Evolutionary conservation across 2,113 vertebrate genomes (phyloP), one percentile per base, ranked within the genome.

Genomic region (Psilopogon haemacephalus): DNA sequence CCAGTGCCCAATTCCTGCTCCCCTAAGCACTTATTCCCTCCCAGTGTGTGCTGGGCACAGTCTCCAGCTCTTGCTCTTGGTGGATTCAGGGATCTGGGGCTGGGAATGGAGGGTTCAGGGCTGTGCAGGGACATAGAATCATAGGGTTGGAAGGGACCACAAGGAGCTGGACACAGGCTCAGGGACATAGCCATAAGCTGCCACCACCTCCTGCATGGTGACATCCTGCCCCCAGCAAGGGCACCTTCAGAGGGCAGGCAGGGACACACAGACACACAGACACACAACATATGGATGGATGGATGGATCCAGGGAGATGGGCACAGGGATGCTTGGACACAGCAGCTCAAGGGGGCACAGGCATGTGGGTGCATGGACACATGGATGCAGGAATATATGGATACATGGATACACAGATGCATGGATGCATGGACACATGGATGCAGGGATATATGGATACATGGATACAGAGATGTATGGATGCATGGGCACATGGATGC

Each of bases 21-120:
- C 30, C 56, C 12, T 15, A 50, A 50, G 21, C 26, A 54, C 46
- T n/a, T 48, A 63, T 79, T 92, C 95, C 91, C 91, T 93, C 83
- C 52, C 11, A 27, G 28, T 21, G 33, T 73, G 9, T 35, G 70
- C 23, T 40, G 38, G 59, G 55, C 70, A 70, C 85, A 17, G 82
- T 0, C 15, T 50, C 12, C 1, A 1, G 4, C n/a, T 44, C 84
- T 56, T 1, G 9, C 35, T 76, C 55, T 6, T 1, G 32, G 16
- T 0, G 0, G 32, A 65, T 44, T 16, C 8, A 12, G 24, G 9
- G 12, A 8, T 67, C 68, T 40, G 8, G 15, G 52, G 40, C 30
- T 65, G 70, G 73, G 46, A 56, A 73, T 19, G 1, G 50, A 16
- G 8, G 27, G 8, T 13, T 14, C 7, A 60, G 91, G 42, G 16